A percentile compares a stretch with the other conserved stretches of the same genome.
Evolutionary conservation across 2,888 invertebrate genomes (phyloP).

Genomic region (Drosophila hawaiiensis): DNA sequence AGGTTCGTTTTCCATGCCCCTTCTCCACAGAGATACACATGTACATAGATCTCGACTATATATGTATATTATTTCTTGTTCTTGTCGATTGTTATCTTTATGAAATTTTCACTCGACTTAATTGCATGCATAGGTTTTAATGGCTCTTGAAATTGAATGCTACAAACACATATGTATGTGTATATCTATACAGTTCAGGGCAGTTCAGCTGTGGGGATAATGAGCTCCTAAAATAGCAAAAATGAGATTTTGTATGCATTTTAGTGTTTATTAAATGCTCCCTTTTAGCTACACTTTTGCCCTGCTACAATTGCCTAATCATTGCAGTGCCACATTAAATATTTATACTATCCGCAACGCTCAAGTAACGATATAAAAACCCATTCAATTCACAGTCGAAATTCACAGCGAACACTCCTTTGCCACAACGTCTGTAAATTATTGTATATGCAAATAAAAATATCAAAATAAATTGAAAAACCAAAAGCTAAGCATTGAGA

Average conservation of each 20-base stretch:
- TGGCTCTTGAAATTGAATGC: conserved; percentile 78
- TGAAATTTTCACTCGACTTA: conserved; percentile 81
- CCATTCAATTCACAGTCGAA: conserved; percentile 41
- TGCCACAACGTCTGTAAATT: conserved; percentile 56
- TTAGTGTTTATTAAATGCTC: conserved; percentile 73
- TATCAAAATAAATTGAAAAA: conserved; percentile 60
- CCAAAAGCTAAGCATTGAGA: conserved; percentile 25
- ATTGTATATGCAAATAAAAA: conserved; percentile 71
- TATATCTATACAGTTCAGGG: neutral
- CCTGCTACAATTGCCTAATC: conserved; percentile 43
- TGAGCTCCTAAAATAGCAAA: conserved; percentile 50
- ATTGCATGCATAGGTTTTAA: conserved; percentile 79
- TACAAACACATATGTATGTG: neutral
- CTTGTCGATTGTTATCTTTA: conserved; percentile 80
- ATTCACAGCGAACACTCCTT: conserved; percentile 6
- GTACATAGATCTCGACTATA: conserved; percentile 29
- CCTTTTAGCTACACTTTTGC: conserved; percentile 7
- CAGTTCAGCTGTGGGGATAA: conserved; percentile 32
- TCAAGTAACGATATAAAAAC: conserved; percentile 28
- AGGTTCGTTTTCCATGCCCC: conserved; percentile 35
- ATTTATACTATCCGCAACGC: conserved; percentile 49
- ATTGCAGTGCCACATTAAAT: conserved; percentile 48
- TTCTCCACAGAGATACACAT: conserved; percentile 4
- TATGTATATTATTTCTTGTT: conserved; percentile 73
- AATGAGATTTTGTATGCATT: conserved; percentile 50